A percentile compares a stretch with the other conserved stretches of the same genome.
Conservation (phyloP, 2,113 vertebrate species). For the Cephalopterus ornatus region DNA sequence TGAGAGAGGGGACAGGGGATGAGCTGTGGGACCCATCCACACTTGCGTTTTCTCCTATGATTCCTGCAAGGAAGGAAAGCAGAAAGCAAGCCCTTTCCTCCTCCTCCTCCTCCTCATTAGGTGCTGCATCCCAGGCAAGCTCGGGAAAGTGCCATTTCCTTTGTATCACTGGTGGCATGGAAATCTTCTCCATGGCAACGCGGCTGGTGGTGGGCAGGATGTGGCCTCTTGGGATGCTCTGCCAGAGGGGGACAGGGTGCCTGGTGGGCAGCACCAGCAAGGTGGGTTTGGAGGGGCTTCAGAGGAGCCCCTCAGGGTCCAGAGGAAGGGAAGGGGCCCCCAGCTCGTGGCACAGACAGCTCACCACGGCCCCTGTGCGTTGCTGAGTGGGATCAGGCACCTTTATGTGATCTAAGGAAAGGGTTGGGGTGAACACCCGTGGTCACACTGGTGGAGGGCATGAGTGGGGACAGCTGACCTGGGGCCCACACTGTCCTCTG, state of each 20-base stretch:
- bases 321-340: not conserved
- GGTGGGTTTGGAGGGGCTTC: not conserved
- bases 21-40: not conserved
- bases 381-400: accelerated
- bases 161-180: constrained; percentile 12
- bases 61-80: not conserved
- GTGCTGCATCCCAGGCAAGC: constrained; percentile 41
- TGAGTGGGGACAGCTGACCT: not conserved
- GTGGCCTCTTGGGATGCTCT: not conserved
- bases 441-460: too few relatives aligned
- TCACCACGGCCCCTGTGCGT: accelerated
- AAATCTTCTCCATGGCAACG: constrained; percentile 68
- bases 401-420: not conserved
- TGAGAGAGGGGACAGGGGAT: not conserved
- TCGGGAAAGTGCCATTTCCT: not conserved
- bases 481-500: not conserved
- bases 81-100: not conserved
- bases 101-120: not conserved
- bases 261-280: not conserved
- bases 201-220: not conserved
- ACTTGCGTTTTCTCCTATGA: accelerated
- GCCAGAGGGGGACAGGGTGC: not conserved
- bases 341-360: accelerated
- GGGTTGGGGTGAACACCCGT: accelerated
- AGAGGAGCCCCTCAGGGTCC: accelerated